These are phyloP conservation scores for Megalops atlanticus DNA, from an alignment of 2,113 vertebrate species.

Conservation along the genomic window DNA sequence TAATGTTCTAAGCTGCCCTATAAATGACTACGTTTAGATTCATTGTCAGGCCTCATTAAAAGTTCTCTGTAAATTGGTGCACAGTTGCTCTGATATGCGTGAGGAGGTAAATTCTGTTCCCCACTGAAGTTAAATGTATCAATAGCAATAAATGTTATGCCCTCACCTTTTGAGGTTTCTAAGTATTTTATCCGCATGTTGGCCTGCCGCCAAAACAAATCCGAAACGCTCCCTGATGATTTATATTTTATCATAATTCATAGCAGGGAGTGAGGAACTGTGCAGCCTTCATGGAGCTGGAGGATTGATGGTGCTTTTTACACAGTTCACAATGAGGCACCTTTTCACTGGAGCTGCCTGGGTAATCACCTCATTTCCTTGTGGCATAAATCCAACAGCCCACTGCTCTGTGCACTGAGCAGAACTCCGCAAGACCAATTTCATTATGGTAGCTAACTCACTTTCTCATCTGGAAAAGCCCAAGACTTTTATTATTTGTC, in stretches of 20 bases:
- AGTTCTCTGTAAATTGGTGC: not conserved
- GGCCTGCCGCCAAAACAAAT: not conserved
- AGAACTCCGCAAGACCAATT: not conserved
- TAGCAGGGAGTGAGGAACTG: not conserved
- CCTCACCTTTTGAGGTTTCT: not conserved
- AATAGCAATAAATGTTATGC: not conserved
- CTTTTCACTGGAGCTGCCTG: not conserved
- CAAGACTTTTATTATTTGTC: not conserved
- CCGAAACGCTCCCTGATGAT: not conserved
- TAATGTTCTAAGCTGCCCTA: not conserved
- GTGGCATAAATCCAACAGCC: not conserved
- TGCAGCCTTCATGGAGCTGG: not conserved
- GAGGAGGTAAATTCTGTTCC: not conserved
- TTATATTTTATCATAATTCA: not conserved
- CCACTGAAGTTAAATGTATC: not conserved
- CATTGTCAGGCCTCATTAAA: not conserved
- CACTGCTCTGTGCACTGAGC: not conserved
- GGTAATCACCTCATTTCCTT: not conserved
- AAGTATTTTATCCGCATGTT: not conserved
- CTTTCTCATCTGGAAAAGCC: too few relatives aligned
- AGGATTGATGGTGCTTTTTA: not conserved
- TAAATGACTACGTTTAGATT: not conserved
- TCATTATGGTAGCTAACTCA: not conserved
- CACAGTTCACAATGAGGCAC: not conserved
- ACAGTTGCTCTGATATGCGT: not conserved